Percentiles rank a stretch among this genome's conserved stretches.
phyloP scores from a whole-genome alignment of 2,888 invertebrate genomes.

The Drosophila macrospina region DNA sequence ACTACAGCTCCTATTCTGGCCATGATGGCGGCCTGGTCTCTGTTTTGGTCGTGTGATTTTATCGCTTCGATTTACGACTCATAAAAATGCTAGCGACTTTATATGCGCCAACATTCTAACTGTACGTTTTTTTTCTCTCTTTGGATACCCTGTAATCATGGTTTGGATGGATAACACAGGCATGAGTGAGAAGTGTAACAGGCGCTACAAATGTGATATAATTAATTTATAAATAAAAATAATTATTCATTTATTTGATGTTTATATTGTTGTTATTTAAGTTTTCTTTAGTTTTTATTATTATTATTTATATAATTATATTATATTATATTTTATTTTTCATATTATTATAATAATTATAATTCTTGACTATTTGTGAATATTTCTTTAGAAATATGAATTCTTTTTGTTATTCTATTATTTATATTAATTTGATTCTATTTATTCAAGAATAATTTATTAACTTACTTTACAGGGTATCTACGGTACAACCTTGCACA shows the following conservation, averaged over 20 bases:
- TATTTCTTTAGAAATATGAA: too few species aligned
- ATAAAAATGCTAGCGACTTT: conserved; percentile 78
- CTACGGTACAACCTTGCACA: not conserved
- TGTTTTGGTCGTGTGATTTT: conserved; percentile 75
- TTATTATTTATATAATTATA: not conserved
- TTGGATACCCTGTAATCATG: conserved; percentile 5
- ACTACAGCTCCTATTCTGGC: conserved; percentile 18
- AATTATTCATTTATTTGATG: not conserved
- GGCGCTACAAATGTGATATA: not conserved
- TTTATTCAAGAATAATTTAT: not conserved
- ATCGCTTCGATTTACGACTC: conserved; percentile 83
- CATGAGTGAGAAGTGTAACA: not conserved
- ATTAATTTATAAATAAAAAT: too few species aligned
- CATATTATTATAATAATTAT: too few species aligned
- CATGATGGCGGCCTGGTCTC: conserved; percentile 42
- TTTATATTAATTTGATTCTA: too few species aligned
- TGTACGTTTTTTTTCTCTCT: conserved; percentile 18
- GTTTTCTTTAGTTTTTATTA: not conserved
- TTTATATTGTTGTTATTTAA: not conserved
- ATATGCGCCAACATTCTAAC: conserved; percentile 34
- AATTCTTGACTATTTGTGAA: too few species aligned
- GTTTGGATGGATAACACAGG: not conserved
- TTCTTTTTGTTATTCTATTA: too few species aligned
- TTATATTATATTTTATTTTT: not conserved
- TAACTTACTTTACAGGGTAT: not conserved